Base-by-base conservation (phyloP, 2,797 vertebrate genomes). In the Myotis findleyi region DNA sequence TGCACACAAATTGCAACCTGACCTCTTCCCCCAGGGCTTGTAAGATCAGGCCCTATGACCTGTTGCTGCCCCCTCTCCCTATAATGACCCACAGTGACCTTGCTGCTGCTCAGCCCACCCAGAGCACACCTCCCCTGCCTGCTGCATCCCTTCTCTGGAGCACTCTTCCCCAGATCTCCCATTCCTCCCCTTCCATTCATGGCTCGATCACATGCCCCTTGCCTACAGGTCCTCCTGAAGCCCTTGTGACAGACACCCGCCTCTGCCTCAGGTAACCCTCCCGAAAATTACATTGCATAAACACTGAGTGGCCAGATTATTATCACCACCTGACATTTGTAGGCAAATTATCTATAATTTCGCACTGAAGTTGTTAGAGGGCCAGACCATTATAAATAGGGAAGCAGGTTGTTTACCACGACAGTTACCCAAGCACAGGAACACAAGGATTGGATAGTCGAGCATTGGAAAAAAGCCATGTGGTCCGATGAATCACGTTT, bases 231-330 rank as follows among this genome's bases (percentile, higher is more conserved):
- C 47, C 11, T 73, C 23, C 21, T 23, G 2, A 16, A 49, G 16
- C 3, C 13, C 27, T 1, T 0, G 9, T 33, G 36, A 13, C 33
- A 27, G 47, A 21, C 14, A 59, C 4, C 62, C 2, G 3, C 53
- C 20, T 18, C 53, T 3, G 5, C 64, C 23, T 68, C 69, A 38
- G 27, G 30, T 79, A 57, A 21, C 25, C 25, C 14, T 8, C 20
- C 23, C 51, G 44, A 59, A 38, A 64, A 23, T 66, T 18, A 27
- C 3, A 11, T 6, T 4, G n/a, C 4, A 38, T 47, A 17, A 44
- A 44, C 41, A 44, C 41, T 44, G 41, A 44, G 41, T 44, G 41
- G 41, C 41, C 41, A 44, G 41, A 44, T 44, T 44, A 44, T 44
- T 44, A 44, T 44, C 38, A 5, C 38, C 38, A 38, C 38, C 38